These are phyloP conservation scores for Fopius arisanus DNA, from an alignment of 1,140 invertebrate species.

Conservation along the genomic window DNA sequence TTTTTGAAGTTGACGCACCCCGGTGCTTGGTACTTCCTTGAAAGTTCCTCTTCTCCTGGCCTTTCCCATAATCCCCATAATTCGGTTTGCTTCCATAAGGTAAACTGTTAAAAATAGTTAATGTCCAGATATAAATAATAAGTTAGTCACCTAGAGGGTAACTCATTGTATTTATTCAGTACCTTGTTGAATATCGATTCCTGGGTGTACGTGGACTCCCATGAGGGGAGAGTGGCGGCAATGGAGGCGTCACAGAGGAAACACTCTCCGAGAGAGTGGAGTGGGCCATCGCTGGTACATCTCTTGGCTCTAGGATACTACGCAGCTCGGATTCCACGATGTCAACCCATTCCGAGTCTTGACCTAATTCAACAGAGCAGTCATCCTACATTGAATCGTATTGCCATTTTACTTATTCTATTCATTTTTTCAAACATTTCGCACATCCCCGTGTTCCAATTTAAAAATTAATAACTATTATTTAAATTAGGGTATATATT, in stretches of 20 bases:
- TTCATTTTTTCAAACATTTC: too few relatives aligned
- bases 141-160: not conserved
- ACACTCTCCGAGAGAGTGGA: slow-evolving; percentile 72
- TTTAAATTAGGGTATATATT: too few relatives aligned
- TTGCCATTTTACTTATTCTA: too few relatives aligned
- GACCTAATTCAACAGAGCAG: slow-evolving; percentile 55
- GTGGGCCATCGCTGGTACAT: slow-evolving; percentile 62
- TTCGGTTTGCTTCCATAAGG: slow-evolving; percentile 69
- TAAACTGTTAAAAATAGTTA: slow-evolving; percentile 59
- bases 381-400: not conserved
- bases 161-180: slow-evolving; percentile 15
- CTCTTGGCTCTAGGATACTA: slow-evolving; percentile 77
- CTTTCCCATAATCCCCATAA: slow-evolving; percentile 60
- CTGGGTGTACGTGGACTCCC: slow-evolving; percentile 60
- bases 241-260: slow-evolving; percentile 77
- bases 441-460: too few relatives aligned
- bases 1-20: slow-evolving; percentile 54
- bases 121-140: too few relatives aligned
- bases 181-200: slow-evolving; percentile 58
- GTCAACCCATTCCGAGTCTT: slow-evolving; percentile 84
- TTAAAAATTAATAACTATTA: too few relatives aligned
- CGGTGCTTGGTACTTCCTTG: slow-evolving; percentile 52
- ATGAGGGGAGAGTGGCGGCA: slow-evolving; percentile 78
- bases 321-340: slow-evolving; percentile 81
- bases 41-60: slow-evolving; percentile 55